Conservation (phyloP, 2,113 vertebrate genomes). For the Mormyrus iriodes region DNA sequence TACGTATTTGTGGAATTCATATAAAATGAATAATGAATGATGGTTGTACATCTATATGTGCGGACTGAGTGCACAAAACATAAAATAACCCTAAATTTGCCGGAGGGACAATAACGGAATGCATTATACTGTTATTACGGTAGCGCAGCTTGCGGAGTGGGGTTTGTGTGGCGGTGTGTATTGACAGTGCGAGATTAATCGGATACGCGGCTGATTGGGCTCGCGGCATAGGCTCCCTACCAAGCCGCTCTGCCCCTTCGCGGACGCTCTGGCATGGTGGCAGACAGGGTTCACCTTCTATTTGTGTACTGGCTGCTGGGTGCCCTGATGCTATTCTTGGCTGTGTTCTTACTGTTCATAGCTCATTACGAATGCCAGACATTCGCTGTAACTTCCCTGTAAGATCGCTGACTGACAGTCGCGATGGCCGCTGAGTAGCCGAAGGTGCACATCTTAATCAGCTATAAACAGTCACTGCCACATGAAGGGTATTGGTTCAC, state of each 20-base stretch:
- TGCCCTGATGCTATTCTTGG: slow-evolving; percentile 14
- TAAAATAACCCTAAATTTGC: background rate
- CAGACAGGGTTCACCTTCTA: background rate
- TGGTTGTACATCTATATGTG: background rate
- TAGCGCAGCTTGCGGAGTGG: background rate
- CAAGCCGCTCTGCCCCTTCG: background rate
- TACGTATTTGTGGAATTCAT: background rate
- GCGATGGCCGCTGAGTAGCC: background rate
- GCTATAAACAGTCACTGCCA: background rate
- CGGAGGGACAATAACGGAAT: background rate
- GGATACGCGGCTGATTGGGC: background rate
- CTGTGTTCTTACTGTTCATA: background rate
- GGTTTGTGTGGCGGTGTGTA: background rate
- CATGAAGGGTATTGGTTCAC: background rate
- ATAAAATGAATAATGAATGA: background rate
- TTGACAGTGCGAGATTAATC: background rate
- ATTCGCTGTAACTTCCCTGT: background rate
- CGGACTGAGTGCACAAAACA: background rate
- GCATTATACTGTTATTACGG: background rate
- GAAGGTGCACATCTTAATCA: background rate
- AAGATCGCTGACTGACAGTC: no score
- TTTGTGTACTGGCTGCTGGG: slow-evolving; percentile 3
- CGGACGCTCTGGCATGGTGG: background rate
- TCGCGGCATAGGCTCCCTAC: background rate
- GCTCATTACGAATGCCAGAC: background rate